Percentiles rank a stretch among this genome's conserved stretches.
Evolutionary conservation across 2,113 vertebrate genomes (phyloP).

Genomic region (Rutilus rutilus): DNA sequence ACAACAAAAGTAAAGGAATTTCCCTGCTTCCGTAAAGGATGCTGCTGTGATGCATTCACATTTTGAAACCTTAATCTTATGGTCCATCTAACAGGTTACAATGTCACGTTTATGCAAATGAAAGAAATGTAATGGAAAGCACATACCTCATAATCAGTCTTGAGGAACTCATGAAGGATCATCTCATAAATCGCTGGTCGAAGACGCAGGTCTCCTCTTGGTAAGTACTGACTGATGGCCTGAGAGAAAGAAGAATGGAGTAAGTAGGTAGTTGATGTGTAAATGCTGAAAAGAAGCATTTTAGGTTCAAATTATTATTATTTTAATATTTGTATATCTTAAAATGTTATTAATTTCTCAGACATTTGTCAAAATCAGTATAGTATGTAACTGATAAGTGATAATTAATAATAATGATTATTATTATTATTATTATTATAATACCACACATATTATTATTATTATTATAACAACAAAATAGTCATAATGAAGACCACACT

Average conservation of each 20-base stretch:
- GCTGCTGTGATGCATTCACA: neutral
- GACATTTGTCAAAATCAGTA: neutral
- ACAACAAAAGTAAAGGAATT: neutral
- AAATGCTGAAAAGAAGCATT: neutral
- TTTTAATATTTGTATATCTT: neutral
- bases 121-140: neutral
- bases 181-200: constrained; percentile 98
- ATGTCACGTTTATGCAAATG: neutral
- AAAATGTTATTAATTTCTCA: neutral
- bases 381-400: no score
- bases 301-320: neutral
- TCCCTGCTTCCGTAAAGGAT: neutral
- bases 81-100: neutral
- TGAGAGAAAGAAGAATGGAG: constrained; percentile 58
- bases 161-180: constrained; percentile 96
- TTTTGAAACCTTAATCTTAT: neutral
- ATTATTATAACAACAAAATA: neutral
- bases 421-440: no score
- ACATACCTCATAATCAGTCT: constrained; percentile 93
- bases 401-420: no score
- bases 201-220: constrained; percentile 91
- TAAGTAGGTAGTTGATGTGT: neutral
- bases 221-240: constrained; percentile 97
- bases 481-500: neutral
- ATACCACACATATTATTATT: neutral